Evolutionary conservation across 2,797 vertebrate species (phyloP), one percentile per base, ranked within the genome.

Genomic region (Myripristis murdjan): DNA sequence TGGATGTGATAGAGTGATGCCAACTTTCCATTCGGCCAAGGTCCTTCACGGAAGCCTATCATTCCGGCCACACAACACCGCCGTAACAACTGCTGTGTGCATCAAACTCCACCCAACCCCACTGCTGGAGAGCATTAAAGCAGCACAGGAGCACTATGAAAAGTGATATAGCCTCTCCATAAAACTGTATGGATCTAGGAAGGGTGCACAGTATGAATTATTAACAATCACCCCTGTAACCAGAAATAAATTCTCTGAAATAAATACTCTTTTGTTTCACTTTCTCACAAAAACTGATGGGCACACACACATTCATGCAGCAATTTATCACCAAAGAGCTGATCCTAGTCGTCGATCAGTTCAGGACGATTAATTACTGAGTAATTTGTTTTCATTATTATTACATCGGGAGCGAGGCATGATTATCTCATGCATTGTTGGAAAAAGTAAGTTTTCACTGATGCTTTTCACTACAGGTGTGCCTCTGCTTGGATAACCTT

Each of bases 151-250:
- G 35, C 53, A 46, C 26, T 14, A 37, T 62, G 61, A 18, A 79
- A 73, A 55, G 4, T 26, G 58, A n/a, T n/a, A 62, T 51, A 24
- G 61, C 16, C 43, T 53, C 68, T 37, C 35, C 35, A 46, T 61
- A 70, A 76, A 72, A 35, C 4, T 26, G 31, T 69, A 87, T 82
- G 77, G 82, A 89, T 81, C 61, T 46, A 44, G 44, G 84, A 49
- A 83, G 73, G 35, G 79, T 72, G n/a, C n/a, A n/a, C n/a, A n/a
- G 66, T 3, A 74, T 89, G 22, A 86, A 91, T 87, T 56, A 91
- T 87, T 88, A 68, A 86, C 10, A 9, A 23, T 51, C 46, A 18
- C 35, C 44, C 59, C 12, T 16, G 15, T 20, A 39, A 7, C n/a
- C 2, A 3, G 3, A 57, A 64, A 68, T 64, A 1, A 12, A 39